These are phyloP conservation scores for Gobio occitaniae DNA, from an alignment of 2,797 vertebrate genomes.

Conservation along the genomic window DNA sequence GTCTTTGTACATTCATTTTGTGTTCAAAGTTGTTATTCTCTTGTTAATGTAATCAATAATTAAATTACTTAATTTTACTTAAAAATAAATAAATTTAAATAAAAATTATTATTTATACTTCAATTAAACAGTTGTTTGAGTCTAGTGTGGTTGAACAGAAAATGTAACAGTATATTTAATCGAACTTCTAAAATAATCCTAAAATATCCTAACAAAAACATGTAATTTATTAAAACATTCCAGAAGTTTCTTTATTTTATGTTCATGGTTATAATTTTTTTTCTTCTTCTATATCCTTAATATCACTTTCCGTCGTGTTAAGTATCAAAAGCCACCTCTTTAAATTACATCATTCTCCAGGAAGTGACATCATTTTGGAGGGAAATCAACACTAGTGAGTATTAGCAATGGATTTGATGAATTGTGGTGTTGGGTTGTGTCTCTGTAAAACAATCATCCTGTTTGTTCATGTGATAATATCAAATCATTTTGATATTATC, in stretches of 20 bases:
- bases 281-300: neutral
- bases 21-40: neutral
- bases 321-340: neutral
- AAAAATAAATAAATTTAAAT: neutral
- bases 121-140: neutral
- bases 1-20: neutral
- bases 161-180: neutral
- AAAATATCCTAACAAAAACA: neutral
- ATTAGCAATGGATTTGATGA: neutral
- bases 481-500: neutral
- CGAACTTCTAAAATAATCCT: neutral
- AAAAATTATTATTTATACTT: neutral
- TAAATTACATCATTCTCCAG: neutral
- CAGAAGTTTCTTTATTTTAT: neutral
- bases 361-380: neutral
- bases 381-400: neutral
- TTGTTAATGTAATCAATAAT: neutral
- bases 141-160: neutral
- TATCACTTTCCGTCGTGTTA: neutral
- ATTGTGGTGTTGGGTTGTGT: too few relatives aligned
- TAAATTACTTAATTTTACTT: neutral
- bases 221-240: too few relatives aligned
- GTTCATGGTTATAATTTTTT: neutral
- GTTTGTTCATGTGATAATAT: neutral
- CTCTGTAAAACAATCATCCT: neutral